Evolutionary conservation across 2,888 invertebrate species (phyloP), one percentile per base, ranked within the genome.

Genomic region (Cylloceria caligata): DNA sequence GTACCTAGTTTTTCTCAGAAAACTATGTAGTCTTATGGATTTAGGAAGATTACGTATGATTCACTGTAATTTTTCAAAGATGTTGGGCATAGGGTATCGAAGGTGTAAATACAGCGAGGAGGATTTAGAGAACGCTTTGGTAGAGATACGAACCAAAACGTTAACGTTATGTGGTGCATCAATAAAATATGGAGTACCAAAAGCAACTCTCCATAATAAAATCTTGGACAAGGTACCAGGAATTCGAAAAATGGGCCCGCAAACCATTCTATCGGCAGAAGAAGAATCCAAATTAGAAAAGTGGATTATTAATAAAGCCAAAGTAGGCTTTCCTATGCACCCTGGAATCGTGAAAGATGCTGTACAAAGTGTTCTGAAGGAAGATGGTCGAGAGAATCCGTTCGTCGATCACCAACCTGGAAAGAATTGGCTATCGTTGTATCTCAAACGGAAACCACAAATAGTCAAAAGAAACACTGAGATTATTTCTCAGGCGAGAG

Each of bases 391-490:
- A 11, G 42, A 42, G 11, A 42, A 13, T 80, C 75, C 82, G 21
- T 88, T 89, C 65, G 83, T 52, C 36, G 80, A 86, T 34, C 74
- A 85, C 36, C 78, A 79, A 64, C 87, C 89, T 13, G 88, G 88
- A 27, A 83, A 83, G 47, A 88, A 87, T 55, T 89, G 88, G 88
- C 72, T 86, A 30, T 13, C 72, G 13, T 62, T 87, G 21, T 90
- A 88, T 84, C 72, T 89, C 9, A 78, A 84, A 74, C 79, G 88
- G 73, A 84, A 88, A 67, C 86, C 87, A 11, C 65, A 85, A 24
- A 84, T 89, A 55, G 55, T 74, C 0, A 68, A 84, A 65, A 60
- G 83, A 80, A 84, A 88, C 73, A 49, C 87, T 11, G 86, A 87
- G 83, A 55, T 85, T 0, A 77, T 89, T 49, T 87, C 88, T 2